Evolutionary conservation across 2,888 invertebrate species (phyloP).

Genomic region (Cheilosia soror): DNA sequence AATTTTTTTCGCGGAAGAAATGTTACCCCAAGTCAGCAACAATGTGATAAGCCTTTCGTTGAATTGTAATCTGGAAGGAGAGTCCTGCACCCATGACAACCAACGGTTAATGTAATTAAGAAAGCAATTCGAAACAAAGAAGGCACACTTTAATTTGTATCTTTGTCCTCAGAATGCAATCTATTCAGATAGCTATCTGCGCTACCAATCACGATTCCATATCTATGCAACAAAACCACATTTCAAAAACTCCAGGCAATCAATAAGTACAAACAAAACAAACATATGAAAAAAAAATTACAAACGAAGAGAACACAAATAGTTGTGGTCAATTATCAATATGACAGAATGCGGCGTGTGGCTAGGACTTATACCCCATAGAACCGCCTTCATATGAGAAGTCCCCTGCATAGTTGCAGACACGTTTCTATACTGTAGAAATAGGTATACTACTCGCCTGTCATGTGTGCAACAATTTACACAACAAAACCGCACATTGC

Average conservation of each 20-base stretch:
- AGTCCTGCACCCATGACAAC: neutral
- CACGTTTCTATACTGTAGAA: conserved; percentile 9
- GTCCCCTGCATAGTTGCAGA: conserved; percentile 8
- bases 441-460: conserved; percentile 12
- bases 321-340: conserved; percentile 71
- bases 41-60: too few relatives aligned
- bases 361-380: conserved; percentile 20
- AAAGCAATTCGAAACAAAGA: neutral
- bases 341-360: conserved; percentile 69
- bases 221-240: conserved; percentile 2
- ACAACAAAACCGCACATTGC: conserved; percentile 57
- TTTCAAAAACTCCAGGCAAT: neutral
- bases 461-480: conserved; percentile 73
- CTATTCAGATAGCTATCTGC: conserved; percentile 26
- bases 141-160: neutral
- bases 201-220: conserved; percentile 4
- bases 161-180: neutral
- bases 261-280: conserved; percentile 1
- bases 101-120: neutral
- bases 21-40: too few relatives aligned
- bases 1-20: too few relatives aligned
- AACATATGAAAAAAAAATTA: conserved; percentile 13
- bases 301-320: conserved; percentile 47
- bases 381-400: neutral
- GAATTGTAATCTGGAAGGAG: too few relatives aligned